phyloP scores from a whole-genome alignment of 2,113 vertebrate genomes.

The Gopherus evgoodei region DNA sequence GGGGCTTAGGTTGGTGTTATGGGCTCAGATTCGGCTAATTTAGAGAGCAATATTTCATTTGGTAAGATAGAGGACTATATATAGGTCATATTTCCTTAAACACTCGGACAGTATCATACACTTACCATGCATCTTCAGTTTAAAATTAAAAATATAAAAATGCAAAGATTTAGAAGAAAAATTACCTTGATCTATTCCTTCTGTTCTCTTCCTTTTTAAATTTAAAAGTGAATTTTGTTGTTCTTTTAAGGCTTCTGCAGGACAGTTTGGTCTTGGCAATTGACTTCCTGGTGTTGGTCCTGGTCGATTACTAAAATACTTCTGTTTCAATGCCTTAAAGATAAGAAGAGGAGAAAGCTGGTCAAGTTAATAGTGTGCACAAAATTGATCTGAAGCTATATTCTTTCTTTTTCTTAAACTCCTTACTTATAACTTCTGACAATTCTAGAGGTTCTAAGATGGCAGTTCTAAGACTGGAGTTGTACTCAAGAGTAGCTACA shows the following conservation, averaged over 20 bases:
- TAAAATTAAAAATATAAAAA: background rate
- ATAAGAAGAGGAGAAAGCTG: background rate
- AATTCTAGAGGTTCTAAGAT: background rate
- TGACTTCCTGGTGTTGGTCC: constrained; percentile 91
- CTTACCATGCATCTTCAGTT: background rate
- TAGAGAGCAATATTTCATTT: background rate
- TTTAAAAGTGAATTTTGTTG: constrained; percentile 81
- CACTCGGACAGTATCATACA: background rate
- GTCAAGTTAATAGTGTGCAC: background rate
- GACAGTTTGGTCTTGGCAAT: constrained; percentile 91
- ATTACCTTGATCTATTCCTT: constrained; percentile 88
- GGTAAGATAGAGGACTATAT: background rate
- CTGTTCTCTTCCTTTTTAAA: constrained; percentile 88
- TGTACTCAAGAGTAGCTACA: background rate
- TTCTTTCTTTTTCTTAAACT: background rate
- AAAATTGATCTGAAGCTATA: background rate
- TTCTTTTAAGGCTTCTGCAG: constrained; percentile 89
- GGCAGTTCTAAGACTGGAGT: background rate
- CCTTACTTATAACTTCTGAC: background rate
- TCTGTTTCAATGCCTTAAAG: constrained; percentile 90
- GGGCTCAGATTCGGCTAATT: background rate
- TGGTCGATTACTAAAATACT: constrained; percentile 94
- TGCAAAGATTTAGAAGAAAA: background rate
- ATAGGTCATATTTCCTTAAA: background rate
- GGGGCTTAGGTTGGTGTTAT: background rate